A percentile compares a stretch with the other conserved stretches of the same genome.
These are phyloP conservation scores for Synanthedon tipuliformis DNA, from an alignment of 2,888 invertebrate species.

Conservation along the genomic window DNA sequence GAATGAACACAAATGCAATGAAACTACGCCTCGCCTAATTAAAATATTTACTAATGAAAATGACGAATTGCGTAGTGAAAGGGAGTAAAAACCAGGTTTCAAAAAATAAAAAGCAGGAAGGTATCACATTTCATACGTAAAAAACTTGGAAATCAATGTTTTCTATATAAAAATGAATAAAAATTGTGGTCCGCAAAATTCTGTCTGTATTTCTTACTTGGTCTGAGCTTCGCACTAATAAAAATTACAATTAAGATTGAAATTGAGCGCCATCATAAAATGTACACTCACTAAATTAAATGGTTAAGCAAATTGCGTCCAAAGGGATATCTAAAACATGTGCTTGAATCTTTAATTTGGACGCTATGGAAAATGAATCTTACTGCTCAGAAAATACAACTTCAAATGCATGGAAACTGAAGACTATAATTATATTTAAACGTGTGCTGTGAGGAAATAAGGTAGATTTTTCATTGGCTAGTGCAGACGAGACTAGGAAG, in stretches of 20 bases:
- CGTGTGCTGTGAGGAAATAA: neutral
- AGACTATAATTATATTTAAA: neutral
- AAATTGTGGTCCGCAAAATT: too few species aligned
- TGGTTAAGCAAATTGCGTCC: conserved; percentile 31
- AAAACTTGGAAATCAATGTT: too few species aligned
- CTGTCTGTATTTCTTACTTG: too few species aligned
- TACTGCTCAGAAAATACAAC: neutral
- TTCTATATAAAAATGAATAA: too few species aligned
- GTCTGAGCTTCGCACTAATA: neutral
- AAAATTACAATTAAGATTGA: neutral
- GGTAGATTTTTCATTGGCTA: neutral
- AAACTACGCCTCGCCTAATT: too few species aligned
- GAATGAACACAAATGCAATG: too few species aligned
- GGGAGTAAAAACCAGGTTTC: too few species aligned
- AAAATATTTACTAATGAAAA: too few species aligned
- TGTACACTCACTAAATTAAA: conserved; percentile 22
- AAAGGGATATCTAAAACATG: conserved; percentile 27
- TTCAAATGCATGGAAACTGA: neutral
- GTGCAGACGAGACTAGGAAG: neutral
- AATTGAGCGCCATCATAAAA: neutral
- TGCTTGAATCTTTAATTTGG: conserved; percentile 13
- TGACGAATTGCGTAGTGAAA: too few species aligned
- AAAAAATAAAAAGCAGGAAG: too few species aligned
- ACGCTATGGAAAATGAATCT: neutral
- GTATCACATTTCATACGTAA: too few species aligned